Evolutionary conservation across 2,888 invertebrate genomes (phyloP).

Genomic region (Therioaphis trifolii): DNA sequence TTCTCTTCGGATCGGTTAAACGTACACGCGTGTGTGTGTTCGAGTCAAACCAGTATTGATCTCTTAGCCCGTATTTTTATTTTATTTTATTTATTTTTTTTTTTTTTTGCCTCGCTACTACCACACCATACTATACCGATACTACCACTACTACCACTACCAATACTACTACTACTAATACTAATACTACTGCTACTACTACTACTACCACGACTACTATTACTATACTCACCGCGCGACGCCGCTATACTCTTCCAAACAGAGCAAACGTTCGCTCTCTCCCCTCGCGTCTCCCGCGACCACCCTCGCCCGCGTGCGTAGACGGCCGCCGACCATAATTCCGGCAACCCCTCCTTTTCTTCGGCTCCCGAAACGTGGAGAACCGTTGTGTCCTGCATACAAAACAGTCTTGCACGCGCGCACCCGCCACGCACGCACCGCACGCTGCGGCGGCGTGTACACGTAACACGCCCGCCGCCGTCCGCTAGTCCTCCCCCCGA

Average conservation of each 20-base stretch:
- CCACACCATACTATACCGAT: not conserved
- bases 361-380: conserved; percentile 65
- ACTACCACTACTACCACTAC: conserved; percentile 1
- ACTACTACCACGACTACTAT: not conserved
- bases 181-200: conserved; percentile 1
- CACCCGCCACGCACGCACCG: conserved; percentile 53
- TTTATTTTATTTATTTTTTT: conserved; percentile 18
- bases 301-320: not conserved
- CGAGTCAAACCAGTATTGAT: conserved; percentile 62
- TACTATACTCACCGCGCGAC: not conserved
- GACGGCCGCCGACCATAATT: conserved; percentile 61
- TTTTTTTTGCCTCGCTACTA: conserved; percentile 16
- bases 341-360: conserved; percentile 61
- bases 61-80: conserved; percentile 47
- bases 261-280: conserved; percentile 41
- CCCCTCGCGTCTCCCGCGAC: not conserved
- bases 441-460: conserved; percentile 1
- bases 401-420: conserved; percentile 67
- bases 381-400: conserved; percentile 67
- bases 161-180: not conserved
- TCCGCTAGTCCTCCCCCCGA: not conserved
- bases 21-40: not conserved
- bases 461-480: not conserved
- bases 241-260: conserved; percentile 33
- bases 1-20: not conserved